Evolutionary conservation across 2,888 invertebrate genomes (phyloP), one percentile per base, ranked within the genome.

Genomic region (Teleogryllus oceanicus): DNA sequence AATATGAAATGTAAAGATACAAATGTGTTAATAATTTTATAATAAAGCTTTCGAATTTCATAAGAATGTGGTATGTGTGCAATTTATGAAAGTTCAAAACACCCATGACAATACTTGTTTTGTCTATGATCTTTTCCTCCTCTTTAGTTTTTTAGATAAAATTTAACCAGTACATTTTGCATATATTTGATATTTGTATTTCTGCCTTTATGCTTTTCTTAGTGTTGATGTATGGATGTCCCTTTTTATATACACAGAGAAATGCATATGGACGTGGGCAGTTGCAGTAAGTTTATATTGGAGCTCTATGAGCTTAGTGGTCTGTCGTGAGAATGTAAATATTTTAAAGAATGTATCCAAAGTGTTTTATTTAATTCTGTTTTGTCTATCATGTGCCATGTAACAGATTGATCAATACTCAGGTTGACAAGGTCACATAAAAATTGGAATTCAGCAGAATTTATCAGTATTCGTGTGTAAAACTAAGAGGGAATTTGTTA

Each of bases 271-370:
- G 62, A 62, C 62, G 13, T 62, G 62, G 62, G 62, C 62, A 62
- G n/a, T 62, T 62, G 8, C 4, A 62, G 62, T 62, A 62, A 5
- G 62, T 62, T 62, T 18, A 18, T 62, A 16, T 62, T 62, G 62
- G n/a, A 62, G 62, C 62, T 62, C 62, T n/a, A 62, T 62, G 62
- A 62, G 62, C 62, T 62, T 62, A n/a, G 62, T 62, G n/a, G 62
- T 62, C n/a, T 62, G 62, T 18, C 13, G n/a, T 62, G 62, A 62
- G n/a, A 62, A 18, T 62, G 62, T 62, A 62, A 62, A 62, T 62
- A 62, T 62, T 62, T 62, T 62, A 8, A 62, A 62, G 62, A 62
- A 62, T 62, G n/a, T 62, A 62, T n/a, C n/a, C 62, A n/a, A n/a
- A 62, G n/a, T 13, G n/a, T 4, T 62, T 62, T 62, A 62, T 62